phyloP scores from a whole-genome alignment of 2,797 vertebrate genomes.

The Myotis daubentonii region DNA sequence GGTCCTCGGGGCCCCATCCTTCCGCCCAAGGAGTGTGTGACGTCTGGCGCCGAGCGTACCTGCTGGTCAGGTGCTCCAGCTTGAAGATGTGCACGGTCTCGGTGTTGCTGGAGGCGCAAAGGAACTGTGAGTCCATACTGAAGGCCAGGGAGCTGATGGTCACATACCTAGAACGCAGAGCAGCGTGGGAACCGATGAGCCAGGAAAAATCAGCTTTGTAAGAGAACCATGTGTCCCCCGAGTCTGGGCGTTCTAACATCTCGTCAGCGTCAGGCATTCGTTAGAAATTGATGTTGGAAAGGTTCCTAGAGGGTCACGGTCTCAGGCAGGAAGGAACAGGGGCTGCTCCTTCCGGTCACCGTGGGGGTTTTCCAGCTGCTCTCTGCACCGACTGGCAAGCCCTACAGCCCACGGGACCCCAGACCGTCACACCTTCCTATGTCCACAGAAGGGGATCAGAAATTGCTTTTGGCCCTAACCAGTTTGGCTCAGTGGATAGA shows the following conservation, averaged over 20 bases:
- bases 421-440: neutral
- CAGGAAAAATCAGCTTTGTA: neutral
- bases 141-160: slow-evolving; percentile 96
- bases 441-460: neutral
- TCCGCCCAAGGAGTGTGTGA: accelerated
- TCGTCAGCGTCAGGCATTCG: accelerated
- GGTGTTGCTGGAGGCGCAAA: slow-evolving; percentile 97
- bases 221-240: neutral
- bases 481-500: no score
- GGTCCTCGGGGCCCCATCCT: accelerated
- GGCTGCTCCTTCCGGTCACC: accelerated
- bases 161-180: slow-evolving; percentile 90
- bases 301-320: accelerated
- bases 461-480: neutral
- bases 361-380: neutral
- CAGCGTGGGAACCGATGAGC: neutral
- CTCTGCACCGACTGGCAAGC: neutral
- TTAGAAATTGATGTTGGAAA: neutral
- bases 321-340: neutral
- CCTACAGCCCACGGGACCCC: neutral
- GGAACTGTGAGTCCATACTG: slow-evolving; percentile 95
- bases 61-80: slow-evolving; percentile 89
- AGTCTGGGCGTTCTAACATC: neutral
- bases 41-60: slow-evolving; percentile 39
- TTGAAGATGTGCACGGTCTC: slow-evolving; percentile 98